These are phyloP conservation scores for Brassicogethes aeneus DNA, from an alignment of 2,888 invertebrate species.

Conservation along the genomic window DNA sequence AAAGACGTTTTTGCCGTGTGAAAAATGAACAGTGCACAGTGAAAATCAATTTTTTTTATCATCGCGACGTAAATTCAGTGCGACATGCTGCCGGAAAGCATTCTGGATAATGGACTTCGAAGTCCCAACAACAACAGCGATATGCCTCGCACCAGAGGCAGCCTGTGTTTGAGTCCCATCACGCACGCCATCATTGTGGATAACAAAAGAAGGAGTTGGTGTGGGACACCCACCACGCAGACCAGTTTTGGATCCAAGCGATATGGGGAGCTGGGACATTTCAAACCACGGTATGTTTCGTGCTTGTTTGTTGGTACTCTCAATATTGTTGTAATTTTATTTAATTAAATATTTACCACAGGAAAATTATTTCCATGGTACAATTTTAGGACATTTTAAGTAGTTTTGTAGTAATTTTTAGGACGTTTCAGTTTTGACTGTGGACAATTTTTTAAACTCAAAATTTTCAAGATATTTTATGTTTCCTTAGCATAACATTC, in stretches of 20 bases:
- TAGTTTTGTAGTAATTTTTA: no score
- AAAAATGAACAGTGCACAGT: background rate
- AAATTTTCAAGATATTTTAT: no score
- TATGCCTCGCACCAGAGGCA: slow-evolving; percentile 35
- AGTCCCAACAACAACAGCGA: slow-evolving; percentile 38
- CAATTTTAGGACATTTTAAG: no score
- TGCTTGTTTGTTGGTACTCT: background rate
- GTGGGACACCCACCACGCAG: slow-evolving; percentile 33
- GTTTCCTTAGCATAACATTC: no score
- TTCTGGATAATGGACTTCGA: slow-evolving; percentile 34
- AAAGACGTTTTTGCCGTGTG: no score
- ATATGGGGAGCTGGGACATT: slow-evolving; percentile 37
- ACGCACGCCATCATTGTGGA: slow-evolving; percentile 28
- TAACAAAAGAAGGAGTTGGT: slow-evolving; percentile 37
- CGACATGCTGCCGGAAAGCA: slow-evolving; percentile 33
- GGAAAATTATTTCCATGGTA: no score
- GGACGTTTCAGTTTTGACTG: no score
- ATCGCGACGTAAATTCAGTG: background rate
- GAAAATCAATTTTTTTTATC: no score
- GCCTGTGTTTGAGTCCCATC: slow-evolving; percentile 36
- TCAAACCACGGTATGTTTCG: slow-evolving; percentile 38
- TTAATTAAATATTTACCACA: no score
- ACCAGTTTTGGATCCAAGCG: slow-evolving; percentile 24
- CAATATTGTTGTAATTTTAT: background rate
- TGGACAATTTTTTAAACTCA: no score